phyloP scores from a whole-genome alignment of 2,888 invertebrate species.

The Mimumesa dahlbomi region DNA sequence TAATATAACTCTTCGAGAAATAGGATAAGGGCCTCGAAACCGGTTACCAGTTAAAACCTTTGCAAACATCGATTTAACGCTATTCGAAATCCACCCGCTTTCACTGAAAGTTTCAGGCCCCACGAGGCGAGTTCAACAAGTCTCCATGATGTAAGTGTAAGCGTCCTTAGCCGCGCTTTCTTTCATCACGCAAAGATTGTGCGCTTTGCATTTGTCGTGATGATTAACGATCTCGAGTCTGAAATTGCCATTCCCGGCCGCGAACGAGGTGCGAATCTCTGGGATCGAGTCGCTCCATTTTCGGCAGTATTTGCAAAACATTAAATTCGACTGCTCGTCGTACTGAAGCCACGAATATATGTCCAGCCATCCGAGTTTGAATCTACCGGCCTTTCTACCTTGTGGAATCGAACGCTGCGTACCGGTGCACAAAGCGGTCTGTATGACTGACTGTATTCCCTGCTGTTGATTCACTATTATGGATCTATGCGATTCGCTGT shows the following conservation, averaged over 20 bases:
- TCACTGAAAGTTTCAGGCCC: too few species aligned
- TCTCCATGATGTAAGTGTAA: slow-evolving; percentile 43
- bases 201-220: slow-evolving; percentile 90
- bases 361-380: slow-evolving; percentile 86
- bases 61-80: too few species aligned
- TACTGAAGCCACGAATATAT: slow-evolving; percentile 88
- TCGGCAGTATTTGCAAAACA: slow-evolving; percentile 88
- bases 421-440: slow-evolving; percentile 61
- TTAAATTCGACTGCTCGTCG: slow-evolving; percentile 85
- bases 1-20: too few species aligned
- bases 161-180: slow-evolving; percentile 73
- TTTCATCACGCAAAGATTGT: slow-evolving; percentile 84
- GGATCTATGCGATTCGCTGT: slow-evolving; percentile 33
- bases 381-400: slow-evolving; percentile 84
- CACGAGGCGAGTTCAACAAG: too few species aligned
- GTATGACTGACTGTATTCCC: slow-evolving; percentile 76
- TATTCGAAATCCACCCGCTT: too few species aligned
- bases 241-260: slow-evolving; percentile 89
- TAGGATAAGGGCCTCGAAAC: too few species aligned
- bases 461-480: slow-evolving; percentile 58
- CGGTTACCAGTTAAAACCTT: too few species aligned
- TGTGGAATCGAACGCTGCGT: slow-evolving; percentile 60
- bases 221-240: slow-evolving; percentile 89
- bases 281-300: slow-evolving; percentile 87
- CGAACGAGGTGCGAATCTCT: slow-evolving; percentile 89